Base-by-base conservation (phyloP, 2,797 vertebrate genomes). In the Enteromius radiatus region DNA sequence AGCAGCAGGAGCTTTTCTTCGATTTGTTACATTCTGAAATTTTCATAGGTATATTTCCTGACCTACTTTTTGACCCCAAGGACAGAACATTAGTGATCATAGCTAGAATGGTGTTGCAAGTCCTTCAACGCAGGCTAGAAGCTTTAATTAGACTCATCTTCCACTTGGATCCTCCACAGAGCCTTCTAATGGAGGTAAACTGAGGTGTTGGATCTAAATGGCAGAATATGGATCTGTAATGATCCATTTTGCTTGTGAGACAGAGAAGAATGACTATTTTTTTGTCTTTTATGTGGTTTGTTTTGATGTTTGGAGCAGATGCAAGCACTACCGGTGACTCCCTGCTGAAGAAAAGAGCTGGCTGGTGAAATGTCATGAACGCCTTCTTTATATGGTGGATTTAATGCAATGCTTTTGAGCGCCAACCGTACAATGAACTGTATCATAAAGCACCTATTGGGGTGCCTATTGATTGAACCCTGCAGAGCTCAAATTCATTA, bases 121-220 rank as follows among this genome's bases (percentile, higher is more conserved):
- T 82, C 75, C 43, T 77, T 65, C 75, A 78, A 85, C 38, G 9
- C 81, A 56, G 56, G 5, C 63, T 82, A 41, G 49, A 77, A 64
- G 64, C 68, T 73, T 76, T 68, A 86, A 84, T 82, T 82, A 36
- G 56, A 78, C 56, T 69, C 78, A 47, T 79, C 76, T 84, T 64
- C 81, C 64, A 76, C 74, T 77, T 77, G 78, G 64, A 73, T 77
- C 68, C 45, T 71, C 70, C 61, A 59, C 54, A 74, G 43, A 81
- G 84, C 36, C 78, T 49, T 83, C 54, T 85, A 87, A 85, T 69
- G 77, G 69, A 84, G 45, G 56, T 78, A 85, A 80, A 84, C 77
- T 17, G 38, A 77, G 75, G 56, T 70, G 74, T 69, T 73, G 76
- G 61, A 56, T 43, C 47, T 76, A 76, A 84, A 81, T 84, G 59